phyloP scores from a whole-genome alignment of 2,113 vertebrate species.

The Clupea harengus region DNA sequence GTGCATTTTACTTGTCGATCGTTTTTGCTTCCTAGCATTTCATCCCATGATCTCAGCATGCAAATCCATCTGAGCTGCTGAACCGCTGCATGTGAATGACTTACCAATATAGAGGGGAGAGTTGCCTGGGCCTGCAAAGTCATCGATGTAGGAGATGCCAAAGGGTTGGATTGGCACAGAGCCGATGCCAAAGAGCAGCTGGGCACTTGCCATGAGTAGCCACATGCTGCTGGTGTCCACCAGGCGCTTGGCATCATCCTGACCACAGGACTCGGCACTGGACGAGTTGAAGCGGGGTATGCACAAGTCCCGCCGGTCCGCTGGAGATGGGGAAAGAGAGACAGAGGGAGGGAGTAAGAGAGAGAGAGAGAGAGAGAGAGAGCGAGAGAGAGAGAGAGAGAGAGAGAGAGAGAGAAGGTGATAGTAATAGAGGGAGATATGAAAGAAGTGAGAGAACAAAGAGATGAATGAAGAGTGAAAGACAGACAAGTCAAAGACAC shows the following conservation, averaged over 20 bases:
- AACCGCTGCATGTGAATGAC: constrained; percentile 30
- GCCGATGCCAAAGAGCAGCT: constrained; percentile 88
- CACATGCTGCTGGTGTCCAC: constrained; percentile 78
- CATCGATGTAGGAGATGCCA: constrained; percentile 93
- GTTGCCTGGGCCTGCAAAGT: constrained; percentile 85
- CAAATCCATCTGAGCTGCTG: background rate
- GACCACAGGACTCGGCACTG: constrained; percentile 47
- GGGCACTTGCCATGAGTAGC: constrained; percentile 86
- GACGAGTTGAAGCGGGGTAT: constrained; percentile 50
- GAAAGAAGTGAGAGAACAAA: no score
- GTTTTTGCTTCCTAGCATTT: background rate
- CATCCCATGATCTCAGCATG: background rate
- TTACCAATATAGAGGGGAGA: constrained; percentile 91
- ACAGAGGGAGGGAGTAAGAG: background rate
- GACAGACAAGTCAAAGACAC: no score
- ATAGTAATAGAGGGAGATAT: no score
- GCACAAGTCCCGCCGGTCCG: constrained; percentile 63
- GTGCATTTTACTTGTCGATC: no score
- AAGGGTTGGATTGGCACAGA: constrained; percentile 96
- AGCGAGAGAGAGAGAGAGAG: no score
- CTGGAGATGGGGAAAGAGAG: constrained; percentile 40
- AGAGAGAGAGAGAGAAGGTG: no score
- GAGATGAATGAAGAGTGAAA: no score
- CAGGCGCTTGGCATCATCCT: constrained; percentile 49
- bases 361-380: background rate